Percentiles rank a stretch among this genome's conserved stretches.
Conservation (phyloP, 1,140 invertebrate species). For the Heterodera carotae region DNA sequence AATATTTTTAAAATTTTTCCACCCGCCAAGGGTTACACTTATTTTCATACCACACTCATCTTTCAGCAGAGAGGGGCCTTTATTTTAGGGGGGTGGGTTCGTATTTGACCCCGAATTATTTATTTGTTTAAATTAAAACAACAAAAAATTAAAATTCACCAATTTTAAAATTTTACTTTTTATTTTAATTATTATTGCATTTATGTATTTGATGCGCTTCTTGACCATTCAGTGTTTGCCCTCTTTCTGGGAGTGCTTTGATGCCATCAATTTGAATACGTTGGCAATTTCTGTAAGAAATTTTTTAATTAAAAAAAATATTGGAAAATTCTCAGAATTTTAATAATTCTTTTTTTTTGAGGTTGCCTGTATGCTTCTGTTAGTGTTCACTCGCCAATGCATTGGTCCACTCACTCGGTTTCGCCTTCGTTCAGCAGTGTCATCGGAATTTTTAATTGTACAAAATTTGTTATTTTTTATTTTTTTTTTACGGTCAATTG, state of each 20-base stretch:
- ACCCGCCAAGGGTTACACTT: no score
- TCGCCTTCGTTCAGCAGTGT: slow-evolving; percentile 38
- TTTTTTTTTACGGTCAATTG: no score
- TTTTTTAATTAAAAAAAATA: neutral
- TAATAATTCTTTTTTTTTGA: neutral
- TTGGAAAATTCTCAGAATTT: neutral
- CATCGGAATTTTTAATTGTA: slow-evolving; percentile 54
- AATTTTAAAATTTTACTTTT: slow-evolving; percentile 2
- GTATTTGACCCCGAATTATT: no score
- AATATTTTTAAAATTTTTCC: neutral
- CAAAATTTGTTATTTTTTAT: neutral
- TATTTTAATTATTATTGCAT: no score
- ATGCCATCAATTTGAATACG: slow-evolving; percentile 48
- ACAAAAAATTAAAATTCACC: neutral
- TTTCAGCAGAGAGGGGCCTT: no score
- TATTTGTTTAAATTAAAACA: neutral
- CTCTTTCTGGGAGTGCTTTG: slow-evolving; percentile 50
- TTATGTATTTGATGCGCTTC: neutral
- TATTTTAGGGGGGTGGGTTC: no score
- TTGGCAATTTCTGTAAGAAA: slow-evolving; percentile 39
- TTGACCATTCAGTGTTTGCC: slow-evolving; percentile 43
- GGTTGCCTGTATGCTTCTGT: slow-evolving; percentile 39
- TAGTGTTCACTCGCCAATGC: slow-evolving; percentile 50
- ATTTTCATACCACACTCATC: no score
- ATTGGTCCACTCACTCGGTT: slow-evolving; percentile 45